These are phyloP conservation scores for Sebastes trivittatus DNA, from an alignment of 2,797 vertebrate genomes.

Conservation along the genomic window DNA sequence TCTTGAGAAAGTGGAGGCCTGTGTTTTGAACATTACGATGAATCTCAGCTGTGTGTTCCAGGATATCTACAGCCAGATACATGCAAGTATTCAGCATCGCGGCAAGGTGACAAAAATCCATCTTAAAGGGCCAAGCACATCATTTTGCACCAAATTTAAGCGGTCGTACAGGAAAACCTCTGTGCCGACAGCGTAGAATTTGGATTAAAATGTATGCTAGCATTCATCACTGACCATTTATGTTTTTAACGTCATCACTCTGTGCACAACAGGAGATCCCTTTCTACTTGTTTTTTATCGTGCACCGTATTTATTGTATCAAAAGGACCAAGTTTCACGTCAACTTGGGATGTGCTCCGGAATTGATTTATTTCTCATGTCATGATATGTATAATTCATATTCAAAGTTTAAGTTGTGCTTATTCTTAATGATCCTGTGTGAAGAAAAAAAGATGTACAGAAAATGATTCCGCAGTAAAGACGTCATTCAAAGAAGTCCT, in stretches of 20 bases:
- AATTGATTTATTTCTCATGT: background rate
- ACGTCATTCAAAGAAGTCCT: background rate
- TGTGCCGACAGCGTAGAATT: background rate
- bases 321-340: slow-evolving; percentile 32
- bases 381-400: slow-evolving; percentile 11
- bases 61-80: background rate
- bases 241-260: background rate
- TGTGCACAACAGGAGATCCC: background rate
- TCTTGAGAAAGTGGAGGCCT: background rate
- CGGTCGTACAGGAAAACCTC: background rate
- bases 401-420: background rate
- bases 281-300: background rate
- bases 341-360: background rate
- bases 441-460: background rate
- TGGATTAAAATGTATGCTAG: background rate
- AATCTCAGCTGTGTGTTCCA: background rate
- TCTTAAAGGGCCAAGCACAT: background rate
- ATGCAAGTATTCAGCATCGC: background rate
- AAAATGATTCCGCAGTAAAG: slow-evolving; percentile 22
- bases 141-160: background rate
- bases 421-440: background rate
- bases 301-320: slow-evolving; percentile 40
- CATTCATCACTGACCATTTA: background rate
- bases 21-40: background rate
- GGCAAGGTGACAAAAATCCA: background rate